Conservation (phyloP, 2,888 invertebrate genomes). For the Clivina fossor region DNA sequence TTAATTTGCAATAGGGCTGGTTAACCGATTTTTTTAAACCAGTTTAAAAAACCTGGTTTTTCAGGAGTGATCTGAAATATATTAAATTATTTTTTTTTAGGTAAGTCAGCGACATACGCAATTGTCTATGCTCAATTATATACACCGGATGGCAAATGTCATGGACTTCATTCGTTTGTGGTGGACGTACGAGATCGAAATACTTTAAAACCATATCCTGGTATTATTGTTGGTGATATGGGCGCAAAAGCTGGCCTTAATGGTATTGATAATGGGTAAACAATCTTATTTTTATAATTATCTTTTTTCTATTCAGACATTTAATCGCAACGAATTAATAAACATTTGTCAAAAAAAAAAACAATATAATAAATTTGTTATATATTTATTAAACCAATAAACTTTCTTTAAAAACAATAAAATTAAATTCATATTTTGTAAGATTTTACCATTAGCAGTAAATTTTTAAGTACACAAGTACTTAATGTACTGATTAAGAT, state of each 20-base stretch:
- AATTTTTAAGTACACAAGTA: too few relatives aligned
- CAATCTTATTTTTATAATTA: too few relatives aligned
- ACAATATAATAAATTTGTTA: background rate
- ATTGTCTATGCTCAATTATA: constrained; percentile 86
- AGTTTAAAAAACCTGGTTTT: too few relatives aligned
- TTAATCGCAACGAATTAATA: background rate
- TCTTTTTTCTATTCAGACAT: too few relatives aligned
- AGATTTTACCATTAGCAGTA: too few relatives aligned
- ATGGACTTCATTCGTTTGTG: constrained; percentile 86
- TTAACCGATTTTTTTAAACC: too few relatives aligned
- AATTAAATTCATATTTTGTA: too few relatives aligned
- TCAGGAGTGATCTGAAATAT: background rate
- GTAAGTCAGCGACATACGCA: constrained; percentile 82
- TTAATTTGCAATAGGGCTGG: too few relatives aligned
- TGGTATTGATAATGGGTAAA: constrained; percentile 90
- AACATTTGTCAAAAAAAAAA: background rate
- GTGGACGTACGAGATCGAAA: constrained; percentile 80
- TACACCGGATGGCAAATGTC: constrained; percentile 73
- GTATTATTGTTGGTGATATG: constrained; percentile 86
- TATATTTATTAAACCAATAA: too few relatives aligned
- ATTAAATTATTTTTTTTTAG: constrained; percentile 48
- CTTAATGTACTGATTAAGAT: too few relatives aligned
- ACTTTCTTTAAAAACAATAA: too few relatives aligned
- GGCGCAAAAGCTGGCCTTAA: constrained; percentile 91
- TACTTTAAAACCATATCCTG: constrained; percentile 72